These are phyloP conservation scores for Tragelaphus imberbis DNA, from an alignment of 2,113 vertebrate species.

Conservation along the genomic window DNA sequence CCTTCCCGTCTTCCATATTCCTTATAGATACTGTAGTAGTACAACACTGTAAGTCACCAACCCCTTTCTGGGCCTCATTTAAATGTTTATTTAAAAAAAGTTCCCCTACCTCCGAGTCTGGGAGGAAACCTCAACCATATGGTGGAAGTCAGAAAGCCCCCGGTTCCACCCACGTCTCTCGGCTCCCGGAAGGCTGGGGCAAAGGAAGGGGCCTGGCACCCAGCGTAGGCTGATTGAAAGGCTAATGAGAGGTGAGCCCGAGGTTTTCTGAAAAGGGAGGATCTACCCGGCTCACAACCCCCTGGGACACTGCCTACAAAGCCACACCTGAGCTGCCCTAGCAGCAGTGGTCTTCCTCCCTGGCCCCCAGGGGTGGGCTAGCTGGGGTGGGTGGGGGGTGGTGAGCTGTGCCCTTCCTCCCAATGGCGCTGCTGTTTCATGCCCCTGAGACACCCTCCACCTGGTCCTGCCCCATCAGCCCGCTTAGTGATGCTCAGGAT, in stretches of 20 bases:
- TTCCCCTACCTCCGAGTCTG: not conserved
- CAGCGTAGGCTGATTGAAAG: not conserved
- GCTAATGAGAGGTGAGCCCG: not conserved
- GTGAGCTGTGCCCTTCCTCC: not conserved
- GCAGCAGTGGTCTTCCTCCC: not conserved
- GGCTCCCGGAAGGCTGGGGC: not conserved
- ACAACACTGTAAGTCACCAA: not conserved
- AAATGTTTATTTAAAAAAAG: not conserved
- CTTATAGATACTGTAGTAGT: not conserved
- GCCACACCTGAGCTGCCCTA: not conserved
- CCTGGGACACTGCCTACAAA: not conserved
- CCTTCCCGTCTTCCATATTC: not conserved
- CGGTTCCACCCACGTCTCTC: not conserved
- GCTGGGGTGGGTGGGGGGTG: not conserved
- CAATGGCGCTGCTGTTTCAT: rapidly evolving
- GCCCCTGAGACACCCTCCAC: not conserved
- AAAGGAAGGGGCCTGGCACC: not conserved
- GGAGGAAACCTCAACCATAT: not conserved
- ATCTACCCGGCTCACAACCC: no score
- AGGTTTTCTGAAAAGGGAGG: not conserved
- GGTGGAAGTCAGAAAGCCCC: not conserved
- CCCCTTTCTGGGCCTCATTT: not conserved
- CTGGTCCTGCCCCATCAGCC: not conserved
- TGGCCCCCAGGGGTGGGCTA: rapidly evolving
- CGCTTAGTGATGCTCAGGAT: not conserved